phyloP scores from a whole-genome alignment of 2,113 vertebrate species.

The Myrmophylax atrothorax region DNA sequence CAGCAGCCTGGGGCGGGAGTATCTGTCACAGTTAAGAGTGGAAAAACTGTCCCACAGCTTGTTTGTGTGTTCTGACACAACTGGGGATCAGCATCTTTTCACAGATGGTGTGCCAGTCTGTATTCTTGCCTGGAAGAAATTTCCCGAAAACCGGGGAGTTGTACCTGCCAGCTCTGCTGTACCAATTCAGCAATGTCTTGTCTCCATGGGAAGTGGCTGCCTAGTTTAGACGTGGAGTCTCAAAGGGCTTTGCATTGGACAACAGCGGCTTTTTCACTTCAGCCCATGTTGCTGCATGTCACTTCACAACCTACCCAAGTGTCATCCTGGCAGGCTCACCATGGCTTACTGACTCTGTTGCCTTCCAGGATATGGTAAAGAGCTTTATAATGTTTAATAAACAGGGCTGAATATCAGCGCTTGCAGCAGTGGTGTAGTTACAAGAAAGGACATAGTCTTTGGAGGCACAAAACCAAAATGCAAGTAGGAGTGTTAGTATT shows the following conservation, averaged over 20 bases:
- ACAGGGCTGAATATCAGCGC: neutral
- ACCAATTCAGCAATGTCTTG: neutral
- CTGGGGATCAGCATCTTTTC: neutral
- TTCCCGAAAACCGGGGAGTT: neutral
- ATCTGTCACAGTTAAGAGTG: neutral
- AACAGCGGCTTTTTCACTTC: neutral
- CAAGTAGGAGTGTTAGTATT: neutral
- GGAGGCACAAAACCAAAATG: neutral
- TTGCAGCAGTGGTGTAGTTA: neutral
- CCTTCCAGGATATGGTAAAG: neutral
- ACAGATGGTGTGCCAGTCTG: neutral
- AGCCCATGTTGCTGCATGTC: neutral
- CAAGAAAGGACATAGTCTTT: neutral
- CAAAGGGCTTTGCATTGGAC: neutral
- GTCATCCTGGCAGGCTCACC: neutral
- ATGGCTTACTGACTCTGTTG: neutral
- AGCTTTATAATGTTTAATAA: neutral
- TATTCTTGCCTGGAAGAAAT: neutral
- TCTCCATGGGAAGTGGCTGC: neutral
- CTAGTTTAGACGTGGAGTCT: neutral
- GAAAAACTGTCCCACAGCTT: neutral
- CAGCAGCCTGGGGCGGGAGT: neutral
- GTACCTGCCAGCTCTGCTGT: neutral
- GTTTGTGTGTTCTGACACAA: neutral
- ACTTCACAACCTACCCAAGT: neutral